These are phyloP conservation scores for Subanguina moxae DNA, from an alignment of 1,140 invertebrate genomes.

Conservation along the genomic window DNA sequence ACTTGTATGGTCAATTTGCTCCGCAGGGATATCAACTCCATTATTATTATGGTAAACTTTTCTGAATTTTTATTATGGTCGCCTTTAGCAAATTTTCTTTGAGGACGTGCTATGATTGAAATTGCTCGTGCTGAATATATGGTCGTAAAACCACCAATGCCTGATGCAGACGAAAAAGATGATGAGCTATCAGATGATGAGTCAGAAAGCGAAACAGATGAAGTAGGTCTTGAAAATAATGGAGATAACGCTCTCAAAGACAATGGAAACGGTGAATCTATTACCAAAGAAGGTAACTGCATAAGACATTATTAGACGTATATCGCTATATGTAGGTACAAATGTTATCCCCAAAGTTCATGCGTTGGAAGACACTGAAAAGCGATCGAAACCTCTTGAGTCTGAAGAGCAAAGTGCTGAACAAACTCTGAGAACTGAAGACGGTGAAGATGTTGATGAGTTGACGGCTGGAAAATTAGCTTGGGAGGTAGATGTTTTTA, in stretches of 20 bases:
- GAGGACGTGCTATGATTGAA: constrained; percentile 5
- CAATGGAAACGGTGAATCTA: background rate
- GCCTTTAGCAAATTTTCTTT: no score
- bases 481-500: constrained; percentile 1
- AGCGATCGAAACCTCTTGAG: no score
- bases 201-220: background rate
- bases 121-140: constrained; percentile 18
- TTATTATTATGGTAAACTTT: constrained; percentile 15
- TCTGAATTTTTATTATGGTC: no score
- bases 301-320: no score
- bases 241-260: constrained; percentile 7
- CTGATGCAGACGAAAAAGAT: constrained; percentile 10
- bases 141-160: constrained; percentile 1
- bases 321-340: no score
- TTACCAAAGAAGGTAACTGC: background rate
- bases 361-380: no score
- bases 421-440: no score
- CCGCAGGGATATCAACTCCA: constrained; percentile 20
- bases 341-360: no score
- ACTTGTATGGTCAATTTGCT: constrained; percentile 23
- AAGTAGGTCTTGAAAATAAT: constrained; percentile 17
- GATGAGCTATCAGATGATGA: constrained; percentile 3
- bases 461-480: background rate
- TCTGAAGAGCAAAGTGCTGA: no score
- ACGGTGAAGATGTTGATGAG: background rate